Evolutionary conservation across 2,797 vertebrate species (phyloP).

Genomic region (Sebastolobus alascanus): DNA sequence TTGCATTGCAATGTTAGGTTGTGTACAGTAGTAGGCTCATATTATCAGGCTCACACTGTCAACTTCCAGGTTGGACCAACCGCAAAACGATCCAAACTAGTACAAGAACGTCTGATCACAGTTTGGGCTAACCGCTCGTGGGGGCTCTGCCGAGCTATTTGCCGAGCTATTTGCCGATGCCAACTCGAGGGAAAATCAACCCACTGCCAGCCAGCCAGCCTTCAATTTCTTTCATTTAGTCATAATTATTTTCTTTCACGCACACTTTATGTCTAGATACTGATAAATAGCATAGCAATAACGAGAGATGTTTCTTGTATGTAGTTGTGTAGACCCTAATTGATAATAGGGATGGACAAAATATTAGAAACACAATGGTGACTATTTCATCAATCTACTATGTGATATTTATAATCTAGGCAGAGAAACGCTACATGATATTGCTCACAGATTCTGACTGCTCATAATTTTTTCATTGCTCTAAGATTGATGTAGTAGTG

Average conservation of each 20-base stretch:
- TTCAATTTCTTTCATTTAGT: conserved; percentile 9
- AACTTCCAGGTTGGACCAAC: not conserved
- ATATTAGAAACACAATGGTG: not conserved
- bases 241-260: not conserved
- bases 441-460: not conserved
- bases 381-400: not conserved
- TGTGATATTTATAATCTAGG: not conserved
- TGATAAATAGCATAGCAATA: not conserved
- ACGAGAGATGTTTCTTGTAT: not conserved
- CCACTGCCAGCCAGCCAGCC: not conserved
- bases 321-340: not conserved
- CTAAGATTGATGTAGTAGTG: not conserved
- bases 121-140: not conserved
- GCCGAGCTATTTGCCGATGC: not conserved
- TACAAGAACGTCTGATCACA: not conserved
- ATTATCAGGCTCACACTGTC: conserved; percentile 10
- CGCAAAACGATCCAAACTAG: not conserved
- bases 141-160: not conserved
- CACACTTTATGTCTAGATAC: conserved; percentile 19
- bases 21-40: not conserved
- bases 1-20: not conserved
- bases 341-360: not conserved
- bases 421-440: not conserved
- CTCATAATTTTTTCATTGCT: not conserved
- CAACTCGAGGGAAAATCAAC: not conserved